Evolutionary conservation across 2,113 vertebrate species (phyloP).

Genomic region (Emydura subglobosa): DNA sequence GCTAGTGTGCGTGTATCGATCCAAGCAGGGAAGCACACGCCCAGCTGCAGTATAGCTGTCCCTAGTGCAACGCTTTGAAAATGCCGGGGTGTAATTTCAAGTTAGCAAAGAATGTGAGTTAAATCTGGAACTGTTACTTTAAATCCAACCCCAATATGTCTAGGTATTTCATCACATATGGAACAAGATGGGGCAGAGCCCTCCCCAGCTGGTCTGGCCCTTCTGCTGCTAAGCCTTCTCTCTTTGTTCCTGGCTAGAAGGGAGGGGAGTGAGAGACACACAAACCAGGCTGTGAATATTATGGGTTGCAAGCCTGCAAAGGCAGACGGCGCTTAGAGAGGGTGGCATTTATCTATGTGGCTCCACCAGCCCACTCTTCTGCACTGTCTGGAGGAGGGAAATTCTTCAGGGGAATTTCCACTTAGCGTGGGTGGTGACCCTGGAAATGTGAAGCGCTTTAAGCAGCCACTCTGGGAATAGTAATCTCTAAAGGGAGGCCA

Average conservation of each 20-base stretch:
- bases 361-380: neutral
- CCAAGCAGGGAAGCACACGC: neutral
- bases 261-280: constrained; percentile 73
- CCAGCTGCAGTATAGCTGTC: neutral
- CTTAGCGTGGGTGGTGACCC: neutral
- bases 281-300: constrained; percentile 61
- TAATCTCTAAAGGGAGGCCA: neutral
- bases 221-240: constrained; percentile 52
- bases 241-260: constrained; percentile 64
- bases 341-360: neutral
- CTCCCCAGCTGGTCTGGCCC: constrained; percentile 65
- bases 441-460: neutral
- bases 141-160: constrained; percentile 71
- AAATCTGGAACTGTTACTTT: constrained; percentile 55
- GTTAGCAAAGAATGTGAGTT: neutral
- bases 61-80: neutral
- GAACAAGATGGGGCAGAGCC: constrained; percentile 48
- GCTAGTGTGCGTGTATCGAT: neutral
- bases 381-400: neutral
- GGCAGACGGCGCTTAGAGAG: constrained; percentile 26
- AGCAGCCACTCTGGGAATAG: neutral
- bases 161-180: constrained; percentile 76
- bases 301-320: constrained; percentile 51
- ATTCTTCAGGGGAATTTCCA: neutral
- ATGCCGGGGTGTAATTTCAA: constrained; percentile 20